Evolutionary conservation across 2,113 vertebrate genomes (phyloP).

Genomic region (Pica pica): DNA sequence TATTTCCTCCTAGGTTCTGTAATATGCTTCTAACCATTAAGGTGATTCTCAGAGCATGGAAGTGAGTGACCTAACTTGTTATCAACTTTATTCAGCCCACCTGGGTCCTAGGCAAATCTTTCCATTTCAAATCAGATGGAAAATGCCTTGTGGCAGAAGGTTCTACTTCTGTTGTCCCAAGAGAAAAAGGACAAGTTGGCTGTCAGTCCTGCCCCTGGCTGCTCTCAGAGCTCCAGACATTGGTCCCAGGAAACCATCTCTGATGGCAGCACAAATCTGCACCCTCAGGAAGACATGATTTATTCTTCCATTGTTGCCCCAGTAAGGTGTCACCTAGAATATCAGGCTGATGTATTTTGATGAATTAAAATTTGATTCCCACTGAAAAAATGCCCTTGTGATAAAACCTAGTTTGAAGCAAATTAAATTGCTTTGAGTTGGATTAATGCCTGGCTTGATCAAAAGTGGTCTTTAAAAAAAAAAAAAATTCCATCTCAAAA

Average conservation of each 20-base stretch:
- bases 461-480: not conserved
- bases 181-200: accelerated
- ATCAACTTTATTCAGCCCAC: not conserved
- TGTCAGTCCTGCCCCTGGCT: not conserved
- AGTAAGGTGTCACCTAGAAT: not conserved
- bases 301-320: not conserved
- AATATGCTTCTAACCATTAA: not conserved
- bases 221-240: accelerated
- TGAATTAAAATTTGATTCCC: not conserved
- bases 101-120: not conserved
- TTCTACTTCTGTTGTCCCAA: not conserved
- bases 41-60: not conserved
- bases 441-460: not conserved
- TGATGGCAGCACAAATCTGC: not conserved
- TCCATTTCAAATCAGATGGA: not conserved
- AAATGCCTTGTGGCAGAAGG: not conserved
- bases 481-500: not conserved
- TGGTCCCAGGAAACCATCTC: not conserved
- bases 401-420: not conserved
- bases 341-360: not conserved
- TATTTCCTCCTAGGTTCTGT: not conserved
- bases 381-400: not conserved
- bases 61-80: not conserved
- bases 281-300: not conserved
- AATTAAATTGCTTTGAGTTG: not conserved